A percentile compares a stretch with the other conserved stretches of the same genome.
Evolutionary conservation across 2,888 invertebrate genomes (phyloP).

Genomic region (Macaria liturata): DNA sequence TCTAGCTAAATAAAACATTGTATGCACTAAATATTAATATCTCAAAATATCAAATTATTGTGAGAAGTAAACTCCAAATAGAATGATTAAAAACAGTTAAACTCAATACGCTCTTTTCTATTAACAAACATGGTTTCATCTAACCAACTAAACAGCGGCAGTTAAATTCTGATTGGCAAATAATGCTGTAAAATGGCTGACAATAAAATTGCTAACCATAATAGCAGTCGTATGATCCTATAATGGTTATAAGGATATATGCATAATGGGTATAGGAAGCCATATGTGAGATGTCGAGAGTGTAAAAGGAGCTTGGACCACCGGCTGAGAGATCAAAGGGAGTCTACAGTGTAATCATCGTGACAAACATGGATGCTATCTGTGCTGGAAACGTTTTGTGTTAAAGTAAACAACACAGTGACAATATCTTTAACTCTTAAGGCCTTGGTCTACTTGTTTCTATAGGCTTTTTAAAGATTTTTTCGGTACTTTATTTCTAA

Average conservation of each 20-base stretch:
- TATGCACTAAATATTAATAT: too few relatives aligned
- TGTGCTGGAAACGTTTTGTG: constrained; percentile 46
- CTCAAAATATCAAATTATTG: too few relatives aligned
- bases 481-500: too few relatives aligned
- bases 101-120: not conserved
- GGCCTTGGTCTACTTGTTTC: too few relatives aligned
- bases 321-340: constrained; percentile 75
- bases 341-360: constrained; percentile 60
- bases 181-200: constrained; percentile 49
- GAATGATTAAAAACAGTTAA: too few relatives aligned
- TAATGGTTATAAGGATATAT: constrained; percentile 57
- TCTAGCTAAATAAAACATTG: too few relatives aligned
- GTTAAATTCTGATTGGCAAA: constrained; percentile 38
- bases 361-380: constrained; percentile 57
- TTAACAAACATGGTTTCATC: constrained; percentile 8
- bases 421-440: not conserved
- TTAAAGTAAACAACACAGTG: not conserved
- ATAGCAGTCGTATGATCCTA: constrained; percentile 54
- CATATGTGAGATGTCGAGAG: constrained; percentile 52
- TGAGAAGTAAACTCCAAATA: too few relatives aligned
- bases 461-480: too few relatives aligned
- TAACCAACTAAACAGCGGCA: constrained; percentile 16
- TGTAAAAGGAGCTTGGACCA: constrained; percentile 73
- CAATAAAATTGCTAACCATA: constrained; percentile 58
- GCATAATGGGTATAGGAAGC: constrained; percentile 58